phyloP scores from a whole-genome alignment of 2,113 vertebrate species.

The Physeter macrocephalus region DNA sequence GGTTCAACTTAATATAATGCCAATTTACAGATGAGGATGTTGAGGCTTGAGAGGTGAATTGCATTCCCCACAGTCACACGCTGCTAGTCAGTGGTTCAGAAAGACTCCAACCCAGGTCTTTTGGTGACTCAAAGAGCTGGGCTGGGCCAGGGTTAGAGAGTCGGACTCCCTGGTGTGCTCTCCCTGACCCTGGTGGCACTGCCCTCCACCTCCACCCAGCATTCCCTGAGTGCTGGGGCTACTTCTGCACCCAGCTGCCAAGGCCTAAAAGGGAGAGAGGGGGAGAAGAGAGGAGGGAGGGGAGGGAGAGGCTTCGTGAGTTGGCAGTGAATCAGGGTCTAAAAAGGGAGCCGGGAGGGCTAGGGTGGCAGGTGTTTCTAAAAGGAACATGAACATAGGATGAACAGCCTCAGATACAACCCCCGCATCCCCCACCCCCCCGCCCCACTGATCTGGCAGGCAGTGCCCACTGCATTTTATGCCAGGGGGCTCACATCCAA shows the following conservation, averaged over 20 bases:
- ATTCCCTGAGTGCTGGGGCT: constrained; percentile 36
- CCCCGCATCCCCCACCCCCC: not conserved
- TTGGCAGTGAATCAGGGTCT: constrained; percentile 75
- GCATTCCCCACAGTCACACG: not conserved
- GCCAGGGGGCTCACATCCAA: constrained; percentile 54
- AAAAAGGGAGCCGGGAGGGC: constrained; percentile 73
- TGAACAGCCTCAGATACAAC: constrained; percentile 53
- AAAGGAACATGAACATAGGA: constrained; percentile 60
- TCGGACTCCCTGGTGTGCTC: not conserved
- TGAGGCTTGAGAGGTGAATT: constrained; percentile 20
- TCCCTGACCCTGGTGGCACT: not conserved
- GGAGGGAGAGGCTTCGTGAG: constrained; percentile 67
- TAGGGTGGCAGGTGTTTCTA: constrained; percentile 74
- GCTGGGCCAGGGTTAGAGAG: not conserved
- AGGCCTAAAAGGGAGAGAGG: constrained; percentile 49
- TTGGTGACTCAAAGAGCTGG: not conserved
- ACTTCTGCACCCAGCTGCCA: constrained; percentile 61
- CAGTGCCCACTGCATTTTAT: constrained; percentile 54
- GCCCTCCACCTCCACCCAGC: not conserved
- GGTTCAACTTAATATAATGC: not conserved
- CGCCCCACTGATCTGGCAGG: constrained; percentile 59
- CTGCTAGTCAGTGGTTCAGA: not conserved
- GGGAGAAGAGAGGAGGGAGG: constrained; percentile 20
- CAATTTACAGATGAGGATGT: constrained; percentile 44
- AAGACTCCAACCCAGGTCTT: not conserved